phyloP scores from a whole-genome alignment of 2,888 invertebrate genomes.

The Cremastinae sp. region DNA sequence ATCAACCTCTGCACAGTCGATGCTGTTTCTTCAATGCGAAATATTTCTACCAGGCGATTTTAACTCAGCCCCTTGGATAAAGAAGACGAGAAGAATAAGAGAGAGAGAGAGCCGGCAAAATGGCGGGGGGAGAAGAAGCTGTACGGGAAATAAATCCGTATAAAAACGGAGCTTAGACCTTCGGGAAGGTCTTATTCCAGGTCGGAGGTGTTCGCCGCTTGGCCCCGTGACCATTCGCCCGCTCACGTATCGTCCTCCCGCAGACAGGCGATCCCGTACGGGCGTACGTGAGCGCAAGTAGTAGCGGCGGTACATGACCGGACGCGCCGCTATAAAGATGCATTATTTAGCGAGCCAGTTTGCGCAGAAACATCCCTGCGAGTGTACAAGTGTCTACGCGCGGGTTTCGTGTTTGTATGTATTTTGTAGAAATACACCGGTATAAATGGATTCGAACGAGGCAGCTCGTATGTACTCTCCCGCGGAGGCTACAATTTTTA shows the following conservation, averaged over 20 bases:
- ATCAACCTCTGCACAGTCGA: too few species aligned
- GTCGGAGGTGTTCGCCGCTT: conserved; percentile 30
- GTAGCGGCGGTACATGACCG: conserved; percentile 61
- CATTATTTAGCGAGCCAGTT: conserved; percentile 69
- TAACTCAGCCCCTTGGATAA: conserved; percentile 2
- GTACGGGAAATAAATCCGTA: conserved; percentile 37
- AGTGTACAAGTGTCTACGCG: background rate
- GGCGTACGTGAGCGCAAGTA: conserved; percentile 37
- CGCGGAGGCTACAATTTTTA: conserved; percentile 69
- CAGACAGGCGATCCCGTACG: conserved; percentile 41
- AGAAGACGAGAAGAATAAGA: conserved; percentile 1
- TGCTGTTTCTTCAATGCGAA: too few species aligned
- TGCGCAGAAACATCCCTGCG: background rate
- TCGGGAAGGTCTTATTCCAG: conserved; percentile 23
- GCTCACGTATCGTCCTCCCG: conserved; percentile 35
- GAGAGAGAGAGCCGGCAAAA: background rate
- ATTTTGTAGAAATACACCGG: conserved; percentile 26
- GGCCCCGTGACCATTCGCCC: conserved; percentile 48
- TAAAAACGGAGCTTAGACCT: conserved; percentile 44
- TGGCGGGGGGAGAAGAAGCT: conserved; percentile 40
- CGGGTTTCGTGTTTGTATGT: background rate
- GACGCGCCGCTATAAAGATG: conserved; percentile 69
- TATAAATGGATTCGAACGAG: conserved; percentile 33
- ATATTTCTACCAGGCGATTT: background rate
- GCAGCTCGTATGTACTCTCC: conserved; percentile 47